Evolutionary conservation across 1,140 invertebrate genomes (phyloP).

Genomic region (Drosophila orena): DNA sequence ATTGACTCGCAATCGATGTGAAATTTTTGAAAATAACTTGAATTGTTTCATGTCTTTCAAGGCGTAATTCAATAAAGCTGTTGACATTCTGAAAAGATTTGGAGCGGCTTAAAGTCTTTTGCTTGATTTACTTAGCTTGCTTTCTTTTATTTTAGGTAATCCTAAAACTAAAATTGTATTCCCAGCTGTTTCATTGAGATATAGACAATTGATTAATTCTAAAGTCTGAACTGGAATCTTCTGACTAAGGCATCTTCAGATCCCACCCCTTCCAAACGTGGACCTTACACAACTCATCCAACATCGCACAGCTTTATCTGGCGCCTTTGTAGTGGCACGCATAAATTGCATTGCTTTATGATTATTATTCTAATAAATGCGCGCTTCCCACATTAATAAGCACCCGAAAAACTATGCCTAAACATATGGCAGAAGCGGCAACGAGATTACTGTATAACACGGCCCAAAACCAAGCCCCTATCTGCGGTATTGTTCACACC

Average conservation of each 20-base stretch:
- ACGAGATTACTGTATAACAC: constrained; percentile 35
- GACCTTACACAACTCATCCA: constrained; percentile 51
- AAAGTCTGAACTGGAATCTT: constrained; percentile 2
- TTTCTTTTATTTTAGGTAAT: no score
- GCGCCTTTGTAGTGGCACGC: constrained; percentile 62
- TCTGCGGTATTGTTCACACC: constrained; percentile 67
- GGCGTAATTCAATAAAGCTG: neutral
- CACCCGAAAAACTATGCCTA: constrained; percentile 51
- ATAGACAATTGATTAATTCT: neutral
- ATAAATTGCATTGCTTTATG: constrained; percentile 73
- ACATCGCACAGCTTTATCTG: constrained; percentile 59
- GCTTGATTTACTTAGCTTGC: neutral
- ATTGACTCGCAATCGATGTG: constrained; percentile 36
- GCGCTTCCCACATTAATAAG: constrained; percentile 75
- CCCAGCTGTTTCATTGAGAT: neutral
- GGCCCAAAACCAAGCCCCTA: constrained; percentile 38
- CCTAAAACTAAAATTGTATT: neutral
- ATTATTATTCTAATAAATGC: constrained; percentile 79
- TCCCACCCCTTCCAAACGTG: constrained; percentile 22
- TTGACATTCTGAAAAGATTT: constrained; percentile 14
- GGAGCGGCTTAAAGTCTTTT: neutral
- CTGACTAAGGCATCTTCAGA: constrained; percentile 9
- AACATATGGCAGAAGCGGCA: constrained; percentile 30
- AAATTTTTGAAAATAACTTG: constrained; percentile 5
- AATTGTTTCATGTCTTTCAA: constrained; percentile 8